Evolutionary conservation across 2,888 invertebrate genomes (phyloP), one percentile per base, ranked within the genome.

Genomic region (Drosophila neotestacea): DNA sequence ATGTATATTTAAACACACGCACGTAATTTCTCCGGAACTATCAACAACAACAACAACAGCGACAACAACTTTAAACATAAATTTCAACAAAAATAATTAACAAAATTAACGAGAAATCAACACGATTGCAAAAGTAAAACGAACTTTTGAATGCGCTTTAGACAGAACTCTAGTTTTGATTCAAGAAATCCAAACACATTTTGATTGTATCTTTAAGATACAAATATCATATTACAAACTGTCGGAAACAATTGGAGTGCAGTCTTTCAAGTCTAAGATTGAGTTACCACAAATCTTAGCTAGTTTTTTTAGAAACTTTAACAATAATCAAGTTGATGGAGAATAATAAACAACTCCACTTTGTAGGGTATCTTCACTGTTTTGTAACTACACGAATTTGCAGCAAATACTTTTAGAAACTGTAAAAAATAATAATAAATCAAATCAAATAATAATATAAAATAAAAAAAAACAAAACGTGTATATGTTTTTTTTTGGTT

Each of bases 71-170:
- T 38, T 38, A 42, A 46, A 55, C 47, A 64, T 48, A 47, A 76
- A 69, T 68, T 85, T 83, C 82, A 77, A 81, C 73, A 70, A 82
- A 79, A 84, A 82, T 85, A 74, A 82, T 79, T 81, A 82, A 73
- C 64, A 79, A 81, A 82, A 75, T 79, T 79, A 79, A 72, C 64
- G 13, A 67, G 66, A 76, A 76, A 30, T 34, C 47, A 56, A 16
- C 32, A 47, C 16, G 39, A n/a, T 46, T 47, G 30, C 22, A 11
- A 16, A 30, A 28, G 30, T 16, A 47, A 41, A 44, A 10, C 22
- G 41, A 48, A 52, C 44, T 9, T 9, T 50, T 16, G 16, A 47
- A 58, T 47, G 47, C 58, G 58, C 58, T 58, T 27, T 41, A n/a
- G 2, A 41, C 51, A 30, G n/a, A 30, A n/a, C n/a, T 42, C 42